phyloP scores from a whole-genome alignment of 53 echinoderm and acorn worm species.

The Holothuria scabra region DNA sequence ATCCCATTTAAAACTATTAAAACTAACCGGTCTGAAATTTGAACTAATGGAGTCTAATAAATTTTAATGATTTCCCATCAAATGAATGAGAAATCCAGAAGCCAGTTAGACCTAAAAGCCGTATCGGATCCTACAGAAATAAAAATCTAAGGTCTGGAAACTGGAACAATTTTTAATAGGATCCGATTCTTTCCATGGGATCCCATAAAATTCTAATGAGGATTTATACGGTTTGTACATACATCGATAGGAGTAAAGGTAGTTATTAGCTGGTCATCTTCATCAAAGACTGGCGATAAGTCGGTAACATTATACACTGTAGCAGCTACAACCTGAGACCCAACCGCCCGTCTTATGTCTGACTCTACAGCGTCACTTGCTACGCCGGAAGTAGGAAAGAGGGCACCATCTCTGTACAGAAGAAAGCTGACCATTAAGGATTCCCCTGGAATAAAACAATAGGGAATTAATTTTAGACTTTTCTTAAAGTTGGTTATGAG shows the following conservation, averaged over 20 bases:
- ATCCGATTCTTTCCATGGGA: no score
- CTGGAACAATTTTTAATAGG: no score
- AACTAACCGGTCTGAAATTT: no score
- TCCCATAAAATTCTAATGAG: no score
- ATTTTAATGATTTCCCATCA: no score
- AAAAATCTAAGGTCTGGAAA: no score
- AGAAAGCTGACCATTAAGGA: conserved; percentile 25
- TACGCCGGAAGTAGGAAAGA: conserved; percentile 10
- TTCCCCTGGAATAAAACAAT: background rate
- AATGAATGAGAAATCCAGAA: no score
- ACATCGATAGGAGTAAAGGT: conserved; percentile 9
- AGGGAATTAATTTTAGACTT: background rate
- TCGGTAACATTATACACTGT: conserved; percentile 3
- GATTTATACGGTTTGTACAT: background rate
- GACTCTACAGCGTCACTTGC: background rate
- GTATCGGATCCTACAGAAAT: no score
- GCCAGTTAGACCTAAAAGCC: no score
- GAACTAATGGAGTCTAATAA: no score
- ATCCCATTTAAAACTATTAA: no score
- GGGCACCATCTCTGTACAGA: conserved; percentile 7
- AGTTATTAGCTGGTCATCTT: conserved; percentile 7
- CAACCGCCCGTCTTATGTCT: background rate
- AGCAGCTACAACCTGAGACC: conserved; percentile 10
- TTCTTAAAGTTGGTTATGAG: no score
- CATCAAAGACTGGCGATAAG: background rate